Conservation (phyloP, 2,797 vertebrate species). For the Brachymystax lenok region DNA sequence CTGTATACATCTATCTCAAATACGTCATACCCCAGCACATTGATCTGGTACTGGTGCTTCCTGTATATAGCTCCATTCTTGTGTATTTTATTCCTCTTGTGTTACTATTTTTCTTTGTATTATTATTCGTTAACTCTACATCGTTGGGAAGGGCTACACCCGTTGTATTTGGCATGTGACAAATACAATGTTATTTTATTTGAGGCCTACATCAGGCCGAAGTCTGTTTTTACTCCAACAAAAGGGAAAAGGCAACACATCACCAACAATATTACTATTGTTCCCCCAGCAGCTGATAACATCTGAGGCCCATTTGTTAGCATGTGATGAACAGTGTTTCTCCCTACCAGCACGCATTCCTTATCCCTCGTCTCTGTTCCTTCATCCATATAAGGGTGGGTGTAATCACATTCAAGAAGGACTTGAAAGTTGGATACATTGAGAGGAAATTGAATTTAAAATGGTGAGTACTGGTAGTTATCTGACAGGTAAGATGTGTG, state of each 20-base stretch:
- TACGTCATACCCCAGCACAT: too few relatives aligned
- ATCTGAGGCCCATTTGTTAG: slow-evolving; percentile 7
- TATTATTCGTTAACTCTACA: too few relatives aligned
- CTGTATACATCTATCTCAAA: too few relatives aligned
- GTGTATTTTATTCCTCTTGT: too few relatives aligned
- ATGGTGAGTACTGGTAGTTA: not conserved
- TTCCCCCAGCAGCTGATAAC: slow-evolving; percentile 50
- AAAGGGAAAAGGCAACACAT: slow-evolving; percentile 59
- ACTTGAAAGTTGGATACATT: not conserved
- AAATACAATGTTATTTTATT: not conserved
- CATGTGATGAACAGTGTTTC: slow-evolving; percentile 25
- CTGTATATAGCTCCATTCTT: too few relatives aligned
- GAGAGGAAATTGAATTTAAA: not conserved
- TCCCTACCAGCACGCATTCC: slow-evolving; percentile 12
- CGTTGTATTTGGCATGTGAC: too few relatives aligned
- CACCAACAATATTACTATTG: slow-evolving; percentile 56
- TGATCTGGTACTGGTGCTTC: too few relatives aligned
- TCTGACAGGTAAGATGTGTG: too few relatives aligned
- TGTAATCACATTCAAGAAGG: not conserved
- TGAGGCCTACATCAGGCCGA: not conserved
- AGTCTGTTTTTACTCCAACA: slow-evolving; percentile 41
- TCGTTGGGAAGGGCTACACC: too few relatives aligned
- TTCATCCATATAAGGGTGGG: not conserved
- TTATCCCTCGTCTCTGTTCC: not conserved
- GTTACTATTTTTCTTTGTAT: too few relatives aligned